Conservation (phyloP, 2,888 invertebrate genomes). For the Ditula angustiorana region DNA sequence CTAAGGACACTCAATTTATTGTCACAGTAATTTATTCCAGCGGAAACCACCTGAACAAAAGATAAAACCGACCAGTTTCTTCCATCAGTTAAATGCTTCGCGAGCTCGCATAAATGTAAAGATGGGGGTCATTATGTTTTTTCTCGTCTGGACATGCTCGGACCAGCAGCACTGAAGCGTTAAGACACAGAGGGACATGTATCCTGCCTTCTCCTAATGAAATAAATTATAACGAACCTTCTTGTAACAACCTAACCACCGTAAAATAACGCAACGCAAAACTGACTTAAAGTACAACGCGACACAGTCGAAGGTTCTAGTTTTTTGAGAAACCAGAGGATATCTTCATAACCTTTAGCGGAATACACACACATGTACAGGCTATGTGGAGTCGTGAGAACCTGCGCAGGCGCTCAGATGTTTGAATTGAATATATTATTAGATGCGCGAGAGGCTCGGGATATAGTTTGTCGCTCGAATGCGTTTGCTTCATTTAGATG, state of each 20-base stretch:
- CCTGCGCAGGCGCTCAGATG: constrained; percentile 46
- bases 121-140: constrained; percentile 69
- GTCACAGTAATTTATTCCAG: constrained; percentile 71
- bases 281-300: background rate
- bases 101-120: constrained; percentile 72
- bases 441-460: constrained; percentile 43
- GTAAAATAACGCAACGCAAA: constrained; percentile 34
- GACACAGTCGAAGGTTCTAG: constrained; percentile 45
- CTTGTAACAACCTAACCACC: constrained; percentile 48
- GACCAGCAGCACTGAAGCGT: constrained; percentile 73
- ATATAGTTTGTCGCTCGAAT: constrained; percentile 58
- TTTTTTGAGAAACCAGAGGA: constrained; percentile 54
- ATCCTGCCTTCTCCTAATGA: constrained; percentile 84
- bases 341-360: constrained; percentile 73
- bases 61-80: constrained; percentile 76
- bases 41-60: constrained; percentile 71
- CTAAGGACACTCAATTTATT: constrained; percentile 32
- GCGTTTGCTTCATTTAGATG: constrained; percentile 62
- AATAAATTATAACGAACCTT: constrained; percentile 70
- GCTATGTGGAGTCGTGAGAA: constrained; percentile 61
- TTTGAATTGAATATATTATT: constrained; percentile 59
- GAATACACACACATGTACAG: constrained; percentile 54
- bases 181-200: constrained; percentile 82
- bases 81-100: constrained; percentile 71
- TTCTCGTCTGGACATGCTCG: constrained; percentile 75